Evolutionary conservation across 2,797 vertebrate genomes (phyloP).

Genomic region (Sphenodon punctatus): DNA sequence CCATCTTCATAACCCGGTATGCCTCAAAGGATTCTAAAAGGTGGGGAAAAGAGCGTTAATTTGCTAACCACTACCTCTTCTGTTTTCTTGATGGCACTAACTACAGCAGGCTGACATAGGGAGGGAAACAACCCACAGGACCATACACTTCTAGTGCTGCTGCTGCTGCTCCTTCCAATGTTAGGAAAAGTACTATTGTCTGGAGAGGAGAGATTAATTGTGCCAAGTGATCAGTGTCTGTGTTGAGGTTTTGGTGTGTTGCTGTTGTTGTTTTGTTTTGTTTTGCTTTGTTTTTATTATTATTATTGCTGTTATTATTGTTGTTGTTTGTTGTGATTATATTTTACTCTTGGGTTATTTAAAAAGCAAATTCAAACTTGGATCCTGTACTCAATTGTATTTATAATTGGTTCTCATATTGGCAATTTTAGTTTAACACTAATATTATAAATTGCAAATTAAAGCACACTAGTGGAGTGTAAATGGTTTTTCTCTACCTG

Average conservation of each 20-base stretch:
- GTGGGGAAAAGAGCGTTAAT: neutral
- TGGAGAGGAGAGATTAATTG: neutral
- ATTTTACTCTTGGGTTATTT: neutral
- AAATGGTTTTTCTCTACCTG: neutral
- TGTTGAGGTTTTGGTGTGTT: too few relatives aligned
- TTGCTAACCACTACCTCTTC: neutral
- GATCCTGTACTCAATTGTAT: neutral
- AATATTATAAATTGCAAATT: neutral
- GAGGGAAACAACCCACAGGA: too few relatives aligned
- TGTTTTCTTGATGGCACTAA: neutral
- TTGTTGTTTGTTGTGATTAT: too few relatives aligned
- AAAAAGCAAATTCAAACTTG: neutral
- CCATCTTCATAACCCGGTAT: too few relatives aligned
- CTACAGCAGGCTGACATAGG: too few relatives aligned
- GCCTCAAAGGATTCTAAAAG: too few relatives aligned
- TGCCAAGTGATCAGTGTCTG: fast-evolving
- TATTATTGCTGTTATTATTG: too few relatives aligned
- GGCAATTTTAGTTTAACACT: neutral
- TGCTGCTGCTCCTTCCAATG: neutral
- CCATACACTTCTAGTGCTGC: neutral
- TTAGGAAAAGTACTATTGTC: fast-evolving
- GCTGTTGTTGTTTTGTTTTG: too few relatives aligned
- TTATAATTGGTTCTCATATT: neutral
- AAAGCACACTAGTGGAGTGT: neutral
- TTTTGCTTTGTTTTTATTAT: too few relatives aligned